A percentile compares a stretch with the other conserved stretches of the same genome.
Evolutionary conservation across 2,797 vertebrate genomes (phyloP).

Genomic region (Pteropus rufus): DNA sequence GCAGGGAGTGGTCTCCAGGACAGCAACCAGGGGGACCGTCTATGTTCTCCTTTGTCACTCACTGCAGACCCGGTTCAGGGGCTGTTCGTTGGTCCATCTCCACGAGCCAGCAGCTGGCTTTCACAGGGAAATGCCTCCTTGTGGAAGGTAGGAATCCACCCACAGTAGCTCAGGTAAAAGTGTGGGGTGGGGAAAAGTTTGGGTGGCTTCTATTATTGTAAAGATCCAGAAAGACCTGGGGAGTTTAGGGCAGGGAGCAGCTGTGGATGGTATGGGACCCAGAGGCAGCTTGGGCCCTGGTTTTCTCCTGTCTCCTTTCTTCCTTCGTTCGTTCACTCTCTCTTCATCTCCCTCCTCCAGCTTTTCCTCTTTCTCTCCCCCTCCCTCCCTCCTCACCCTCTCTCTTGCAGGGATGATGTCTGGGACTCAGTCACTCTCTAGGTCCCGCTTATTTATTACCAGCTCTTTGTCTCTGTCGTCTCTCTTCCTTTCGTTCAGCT

Average conservation of each 20-base stretch:
- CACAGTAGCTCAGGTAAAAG: neutral
- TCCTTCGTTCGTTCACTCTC: neutral
- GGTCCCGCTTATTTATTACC: neutral
- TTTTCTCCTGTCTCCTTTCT: neutral
- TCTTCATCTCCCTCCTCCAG: no score
- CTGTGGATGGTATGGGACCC: neutral
- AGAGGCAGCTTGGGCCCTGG: neutral
- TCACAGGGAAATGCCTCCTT: neutral
- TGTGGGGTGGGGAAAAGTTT: neutral
- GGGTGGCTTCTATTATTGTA: neutral
- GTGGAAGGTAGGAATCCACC: neutral
- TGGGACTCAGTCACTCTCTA: neutral
- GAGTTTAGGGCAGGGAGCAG: neutral
- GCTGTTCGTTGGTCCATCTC: neutral
- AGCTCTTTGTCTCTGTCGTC: neutral
- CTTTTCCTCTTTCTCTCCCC: neutral
- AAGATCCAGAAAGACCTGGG: neutral
- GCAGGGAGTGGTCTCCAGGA: neutral
- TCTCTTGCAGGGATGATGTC: neutral
- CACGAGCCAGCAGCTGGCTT: neutral
- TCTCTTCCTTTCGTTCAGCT: neutral
- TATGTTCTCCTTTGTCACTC: neutral
- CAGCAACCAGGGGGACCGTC: neutral
- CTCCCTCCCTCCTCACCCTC: fast-evolving
- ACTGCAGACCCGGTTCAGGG: neutral